Evolutionary conservation across 2,113 vertebrate species (phyloP), one percentile per base, ranked within the genome.

Genomic region (Microcebus jonahi): DNA sequence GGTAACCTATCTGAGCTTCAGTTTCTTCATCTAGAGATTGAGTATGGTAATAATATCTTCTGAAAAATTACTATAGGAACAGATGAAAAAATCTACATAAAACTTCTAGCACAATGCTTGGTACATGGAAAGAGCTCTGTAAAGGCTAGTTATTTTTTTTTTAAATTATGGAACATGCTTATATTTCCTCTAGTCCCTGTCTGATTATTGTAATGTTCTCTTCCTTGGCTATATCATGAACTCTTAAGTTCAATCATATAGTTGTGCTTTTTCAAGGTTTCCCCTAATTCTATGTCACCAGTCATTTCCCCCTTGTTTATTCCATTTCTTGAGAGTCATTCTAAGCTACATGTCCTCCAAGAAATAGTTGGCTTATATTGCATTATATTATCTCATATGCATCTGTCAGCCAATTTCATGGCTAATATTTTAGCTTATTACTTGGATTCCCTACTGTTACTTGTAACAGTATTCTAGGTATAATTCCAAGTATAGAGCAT

Each of bases 361-460:
- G 34, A 97, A 95, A 87, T 94, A 95, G 59, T 76, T 98, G 63
- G 63, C 65, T 92, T 88, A 65, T 88, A 67, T 85, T 85, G 81
- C 21, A 23, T 50, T 27, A 61, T 90, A 67, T 88, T 90, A 91
- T 87, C 59, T 95, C 50, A 76, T 15, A 34, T 82, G 77, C 42
- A 93, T 65, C 81, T 93, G 71, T 77, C 42, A 96, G 67, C 42
- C 20, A 91, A 76, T 92, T 95, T 86, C 70, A 92, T 75, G 34
- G 84, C 87, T 94, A 95, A 91, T 92, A 93, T 91, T 97, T 96
- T 92, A 94, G 34, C 45, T 94, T 92, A 92, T 90, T 92, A 53
- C 42, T 91, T 86, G 42, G 45, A 76, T 36, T 70, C 67, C 53
- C 67, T 27, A 57, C 53, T 91, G 53, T 76, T 93, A 87, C 81